Base-by-base conservation (phyloP, 2,113 vertebrate species). In the Nettapus auritus region DNA sequence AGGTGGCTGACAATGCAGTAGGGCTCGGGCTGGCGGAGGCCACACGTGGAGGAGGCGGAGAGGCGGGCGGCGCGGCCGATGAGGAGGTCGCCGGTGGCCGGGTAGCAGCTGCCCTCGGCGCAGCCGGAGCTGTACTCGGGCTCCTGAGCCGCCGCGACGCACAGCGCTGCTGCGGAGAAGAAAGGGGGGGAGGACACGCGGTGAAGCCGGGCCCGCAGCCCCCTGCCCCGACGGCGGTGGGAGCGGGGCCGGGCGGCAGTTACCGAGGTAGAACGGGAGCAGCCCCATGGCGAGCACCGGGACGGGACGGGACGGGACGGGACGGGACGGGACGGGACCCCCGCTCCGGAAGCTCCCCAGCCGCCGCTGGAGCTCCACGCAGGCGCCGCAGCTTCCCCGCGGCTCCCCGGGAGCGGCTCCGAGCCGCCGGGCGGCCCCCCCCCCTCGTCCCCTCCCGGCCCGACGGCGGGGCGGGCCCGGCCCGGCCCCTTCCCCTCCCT, bases 1-100 rank as follows among this genome's bases (percentile, higher is more conserved):
- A 99, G 98, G 96, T 99, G 99, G 97, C 99, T 99, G 96, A 99
- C 99, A 31, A 99, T 99, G 94, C 99, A 99, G 96, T 99, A 99
- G 1, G 99, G 98, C 78, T 99, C 98, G 0, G 98, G 98, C 36
- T 96, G 98, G 20, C 93, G 97, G 48, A 98, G 84, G 64, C 99
- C 99, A 62, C 99, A 99, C 53, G 99, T 99, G 70, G 99, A 99
- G 76, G 98, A 99, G 93, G 98, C 98, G 0, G 96, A 98, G 11
- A 99, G 98, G 64, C 98, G 99, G 77, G 98, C 97, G 8, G 98
- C 98, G 87, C 99, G 97, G 42, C 99, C 99, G 87, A 99, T 99
- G 74, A 99, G 98, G 69, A 99, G 98, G 97, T 99, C 99, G 44
- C 99, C 99, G 4, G 99, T 99, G 92, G 99, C 99, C 0, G 99